Base-by-base conservation (phyloP, 2,797 vertebrate species). In the Atherinosoma microstoma region DNA sequence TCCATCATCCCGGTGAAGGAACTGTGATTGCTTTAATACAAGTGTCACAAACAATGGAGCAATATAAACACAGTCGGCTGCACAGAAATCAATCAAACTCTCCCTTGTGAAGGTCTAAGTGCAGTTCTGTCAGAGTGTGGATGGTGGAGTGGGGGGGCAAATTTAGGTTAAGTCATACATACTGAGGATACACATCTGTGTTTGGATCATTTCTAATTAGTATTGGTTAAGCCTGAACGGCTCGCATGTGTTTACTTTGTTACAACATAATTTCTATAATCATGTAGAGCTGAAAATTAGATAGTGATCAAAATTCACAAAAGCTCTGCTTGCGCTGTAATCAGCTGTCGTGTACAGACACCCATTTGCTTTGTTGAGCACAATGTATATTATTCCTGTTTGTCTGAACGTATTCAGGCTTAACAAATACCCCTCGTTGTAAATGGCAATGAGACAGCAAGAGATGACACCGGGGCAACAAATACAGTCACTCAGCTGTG, bases 371-470 rank as follows among this genome's bases (percentile, higher is more conserved):
- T 77, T 88, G 73, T 45, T 58, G 73, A 85, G 85, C 78, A 87
- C 79, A 85, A 79, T 83, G 75, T 79, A 79, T 75, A 83, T 84
- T 73, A 87, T 88, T 73, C 66, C 40, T 87, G 77, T 79, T 86
- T 89, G 88, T 92, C 74, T 76, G 75, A 58, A 69, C 78, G 82
- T 82, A 78, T 83, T 86, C 65, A 73, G 60, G 84, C 88, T 83
- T 66, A 76, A 87, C 84, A 89, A 91, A 90, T 60, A 67, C 73
- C 79, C 77, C 77, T 87, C 73, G 71, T 70, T 71, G 76, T 82
- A 84, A 91, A 89, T 84, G 83, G 73, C 77, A 82, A 38, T 79
- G 84, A 88, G 90, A 87, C 86, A 88, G 86, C 56, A 36, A 77
- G 81, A 82, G 84, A 88, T 85, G 86, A 85, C 86, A 86, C 72